Evolutionary conservation across 2,888 invertebrate species (phyloP), one percentile per base, ranked within the genome.

Genomic region (Mellilla xanthometata): DNA sequence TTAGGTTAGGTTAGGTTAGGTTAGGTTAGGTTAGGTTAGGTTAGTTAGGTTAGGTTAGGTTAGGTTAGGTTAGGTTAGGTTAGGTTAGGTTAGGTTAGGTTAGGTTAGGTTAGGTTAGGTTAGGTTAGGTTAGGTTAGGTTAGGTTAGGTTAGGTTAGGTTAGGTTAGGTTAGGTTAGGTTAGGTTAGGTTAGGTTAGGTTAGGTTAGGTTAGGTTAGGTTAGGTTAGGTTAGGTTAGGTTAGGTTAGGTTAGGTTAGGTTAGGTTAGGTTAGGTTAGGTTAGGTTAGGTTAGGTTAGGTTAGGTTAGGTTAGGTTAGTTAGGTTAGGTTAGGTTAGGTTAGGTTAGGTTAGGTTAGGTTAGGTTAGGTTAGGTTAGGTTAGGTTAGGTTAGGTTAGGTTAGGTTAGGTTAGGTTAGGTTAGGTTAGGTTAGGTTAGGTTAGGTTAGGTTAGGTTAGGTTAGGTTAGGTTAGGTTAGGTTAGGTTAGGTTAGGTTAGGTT

Each of bases 331-430:
- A 35, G 39, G 49, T 43, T 44, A 40, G 43, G 46, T 46, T 46
- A 46, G 46, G 46, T 46, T 46, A 46, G 46, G 46, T 46, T 46
- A 46, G 46, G 40, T 52, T 46, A 46, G 46, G 46, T 52, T 44
- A 40, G 40, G 40, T 40, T 40, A 40, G 40, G 47, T 47, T 40
- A 40, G 40, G 40, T 40, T 46, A 46, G 46, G 46, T 46, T 46
- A 46, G 46, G 46, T 44, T 45, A 45, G 45, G 45, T 45, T 45
- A 45, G 45, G 40, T 41, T 41, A 41, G 41, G 41, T 41, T 33
- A 33, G 35, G 42, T 34, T 34, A 34, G 34, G 34, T 34, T 34
- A 34, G 34, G 15, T 15, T 15, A 15, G 15, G 15, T 15, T 39
- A 39, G 45, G 38, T 38, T 33, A 38, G 39, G 45, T 39, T 45